phyloP scores from a whole-genome alignment of 1,140 invertebrate species.

The Sycobia sp. region DNA sequence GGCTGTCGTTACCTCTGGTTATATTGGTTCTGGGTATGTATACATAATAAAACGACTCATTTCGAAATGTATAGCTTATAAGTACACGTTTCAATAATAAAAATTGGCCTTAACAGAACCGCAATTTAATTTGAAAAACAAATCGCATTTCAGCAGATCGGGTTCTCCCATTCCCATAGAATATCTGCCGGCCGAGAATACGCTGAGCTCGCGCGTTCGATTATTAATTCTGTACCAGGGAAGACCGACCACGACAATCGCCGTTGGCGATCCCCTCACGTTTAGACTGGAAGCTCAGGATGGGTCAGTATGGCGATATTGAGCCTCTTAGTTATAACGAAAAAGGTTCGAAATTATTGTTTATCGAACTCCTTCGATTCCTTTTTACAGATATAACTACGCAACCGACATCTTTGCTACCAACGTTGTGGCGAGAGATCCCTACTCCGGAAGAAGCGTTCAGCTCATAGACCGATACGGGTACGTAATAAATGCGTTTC shows the following conservation, averaged over 20 bases:
- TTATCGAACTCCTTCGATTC: no score
- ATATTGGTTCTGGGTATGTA: slow-evolving; percentile 87
- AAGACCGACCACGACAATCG: slow-evolving; percentile 88
- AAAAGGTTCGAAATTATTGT: no score
- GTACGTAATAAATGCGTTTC: slow-evolving; percentile 60
- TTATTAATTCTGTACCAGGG: slow-evolving; percentile 87
- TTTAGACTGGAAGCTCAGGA: slow-evolving; percentile 88
- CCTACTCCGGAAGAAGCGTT: slow-evolving; percentile 86
- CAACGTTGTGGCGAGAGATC: slow-evolving; percentile 91
- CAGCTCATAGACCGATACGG: slow-evolving; percentile 88
- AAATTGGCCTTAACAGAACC: no score
- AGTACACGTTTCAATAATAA: no score
- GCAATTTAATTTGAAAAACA: neutral
- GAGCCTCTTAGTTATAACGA: neutral
- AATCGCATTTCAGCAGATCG: slow-evolving; percentile 65
- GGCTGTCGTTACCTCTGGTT: slow-evolving; percentile 90
- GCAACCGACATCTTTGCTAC: slow-evolving; percentile 89
- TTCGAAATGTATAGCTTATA: neutral
- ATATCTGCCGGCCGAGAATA: slow-evolving; percentile 88
- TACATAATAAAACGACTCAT: no score
- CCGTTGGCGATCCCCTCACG: slow-evolving; percentile 90
- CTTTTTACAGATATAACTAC: slow-evolving; percentile 73
- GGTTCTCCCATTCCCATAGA: slow-evolving; percentile 90
- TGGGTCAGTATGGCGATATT: no score
- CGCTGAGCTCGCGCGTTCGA: slow-evolving; percentile 83